Conservation (phyloP, 2,797 vertebrate species). For the Coracias cyanogaster region DNA sequence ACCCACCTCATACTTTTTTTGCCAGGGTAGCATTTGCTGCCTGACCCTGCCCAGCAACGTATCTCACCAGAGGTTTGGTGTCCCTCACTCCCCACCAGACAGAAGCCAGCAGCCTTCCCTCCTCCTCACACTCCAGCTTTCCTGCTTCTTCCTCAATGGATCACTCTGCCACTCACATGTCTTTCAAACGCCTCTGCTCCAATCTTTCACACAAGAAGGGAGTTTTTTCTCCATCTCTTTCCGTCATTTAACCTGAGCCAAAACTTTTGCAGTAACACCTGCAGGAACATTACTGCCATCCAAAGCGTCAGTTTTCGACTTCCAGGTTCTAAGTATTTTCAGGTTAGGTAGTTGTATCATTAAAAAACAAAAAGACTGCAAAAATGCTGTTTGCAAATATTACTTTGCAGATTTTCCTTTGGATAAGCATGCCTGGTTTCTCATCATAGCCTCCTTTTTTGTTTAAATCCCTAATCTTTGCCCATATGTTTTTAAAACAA, state of each 20-base stretch:
- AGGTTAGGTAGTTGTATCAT: not conserved
- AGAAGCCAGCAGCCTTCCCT: not conserved
- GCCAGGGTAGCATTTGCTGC: not conserved
- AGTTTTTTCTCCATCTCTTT: not conserved
- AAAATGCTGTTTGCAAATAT: not conserved
- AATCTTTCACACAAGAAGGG: not conserved
- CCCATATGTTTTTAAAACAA: not conserved
- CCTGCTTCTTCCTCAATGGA: not conserved
- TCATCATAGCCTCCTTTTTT: not conserved
- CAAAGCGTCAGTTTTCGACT: not conserved
- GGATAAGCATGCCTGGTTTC: not conserved
- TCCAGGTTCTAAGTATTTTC: not conserved
- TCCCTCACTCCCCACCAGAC: not conserved
- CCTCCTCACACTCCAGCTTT: fast-evolving
- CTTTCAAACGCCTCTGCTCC: not conserved
- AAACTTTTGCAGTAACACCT: not conserved
- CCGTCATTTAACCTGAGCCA: not conserved
- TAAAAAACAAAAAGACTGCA: not conserved
- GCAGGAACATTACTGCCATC: not conserved
- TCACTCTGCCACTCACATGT: not conserved
- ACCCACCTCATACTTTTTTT: not conserved
- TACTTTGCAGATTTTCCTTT: not conserved
- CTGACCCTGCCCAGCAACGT: not conserved
- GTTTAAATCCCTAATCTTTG: not conserved
- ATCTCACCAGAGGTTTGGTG: not conserved